These are phyloP conservation scores for Phenganax subtilis DNA, from an alignment of 92 coral and sea anemone species.

Conservation along the genomic window DNA sequence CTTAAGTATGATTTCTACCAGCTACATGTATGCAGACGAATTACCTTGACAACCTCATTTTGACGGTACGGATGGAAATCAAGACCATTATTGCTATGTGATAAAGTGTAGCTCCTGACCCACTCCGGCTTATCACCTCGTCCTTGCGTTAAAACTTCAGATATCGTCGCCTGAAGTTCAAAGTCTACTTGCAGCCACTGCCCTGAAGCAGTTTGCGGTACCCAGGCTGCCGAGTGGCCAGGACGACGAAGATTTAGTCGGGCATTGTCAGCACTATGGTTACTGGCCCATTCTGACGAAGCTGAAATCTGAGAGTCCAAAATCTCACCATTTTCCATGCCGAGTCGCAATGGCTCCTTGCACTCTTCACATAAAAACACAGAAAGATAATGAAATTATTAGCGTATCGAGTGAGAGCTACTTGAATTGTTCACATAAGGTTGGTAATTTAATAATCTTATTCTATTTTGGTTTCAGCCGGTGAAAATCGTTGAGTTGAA, in stretches of 20 bases:
- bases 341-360: conserved; percentile 14
- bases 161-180: conserved; percentile 1
- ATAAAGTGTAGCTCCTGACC: background rate
- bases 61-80: conserved; percentile 23
- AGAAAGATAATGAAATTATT: background rate
- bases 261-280: conserved; percentile 3
- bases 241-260: conserved; percentile 13
- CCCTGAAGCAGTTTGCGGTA: background rate
- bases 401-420: too few species aligned
- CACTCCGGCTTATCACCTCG: conserved; percentile 2
- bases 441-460: too few species aligned
- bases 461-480: too few species aligned
- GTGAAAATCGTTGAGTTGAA: too few species aligned
- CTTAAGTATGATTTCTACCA: background rate
- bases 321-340: conserved; percentile 18
- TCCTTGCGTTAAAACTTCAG: conserved; percentile 15
- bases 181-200: conserved; percentile 7
- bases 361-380: background rate
- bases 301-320: conserved; percentile 9
- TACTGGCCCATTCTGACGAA: conserved; percentile 3
- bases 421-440: too few species aligned
- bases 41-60: conserved; percentile 3
- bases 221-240: background rate
- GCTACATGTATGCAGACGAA: background rate
- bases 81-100: background rate